Conservation (phyloP, 2,113 vertebrate genomes). For the Psittacula cyanocephala region DNA sequence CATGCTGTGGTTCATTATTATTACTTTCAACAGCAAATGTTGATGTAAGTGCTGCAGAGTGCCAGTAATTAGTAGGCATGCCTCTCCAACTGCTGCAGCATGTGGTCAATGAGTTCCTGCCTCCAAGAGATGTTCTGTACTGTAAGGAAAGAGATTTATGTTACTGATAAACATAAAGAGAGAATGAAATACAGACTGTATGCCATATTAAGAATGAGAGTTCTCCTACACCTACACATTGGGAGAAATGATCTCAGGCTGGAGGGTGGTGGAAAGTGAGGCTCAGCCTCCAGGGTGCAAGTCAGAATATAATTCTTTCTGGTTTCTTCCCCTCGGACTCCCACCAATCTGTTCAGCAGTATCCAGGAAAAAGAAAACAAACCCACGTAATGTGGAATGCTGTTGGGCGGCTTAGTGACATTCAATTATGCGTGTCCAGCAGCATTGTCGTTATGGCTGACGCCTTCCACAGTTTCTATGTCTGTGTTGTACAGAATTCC, state of each 20-base stretch:
- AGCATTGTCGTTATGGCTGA: not conserved
- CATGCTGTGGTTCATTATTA: slow-evolving; percentile 37
- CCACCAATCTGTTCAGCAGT: slow-evolving; percentile 13
- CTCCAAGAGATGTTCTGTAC: slow-evolving; percentile 45
- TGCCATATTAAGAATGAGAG: not conserved
- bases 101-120: slow-evolving; percentile 61
- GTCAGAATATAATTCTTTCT: not conserved
- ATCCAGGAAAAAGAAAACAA: not conserved
- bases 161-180: slow-evolving; percentile 24
- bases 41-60: slow-evolving; percentile 42
- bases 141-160: slow-evolving; percentile 36
- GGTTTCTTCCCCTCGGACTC: not conserved
- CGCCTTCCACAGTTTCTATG: not conserved
- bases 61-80: slow-evolving; percentile 56
- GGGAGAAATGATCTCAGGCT: not conserved
- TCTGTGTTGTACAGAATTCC: not conserved
- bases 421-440: not conserved
- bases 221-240: not conserved
- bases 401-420: not conserved
- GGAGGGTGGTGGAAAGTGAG: not conserved
- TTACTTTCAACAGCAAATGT: slow-evolving; percentile 47
- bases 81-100: slow-evolving; percentile 52
- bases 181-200: slow-evolving; percentile 23
- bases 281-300: not conserved
- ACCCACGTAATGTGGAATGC: not conserved